Evolutionary conservation across 1,140 invertebrate species (phyloP).

Genomic region (Hylaeus volcanicus): DNA sequence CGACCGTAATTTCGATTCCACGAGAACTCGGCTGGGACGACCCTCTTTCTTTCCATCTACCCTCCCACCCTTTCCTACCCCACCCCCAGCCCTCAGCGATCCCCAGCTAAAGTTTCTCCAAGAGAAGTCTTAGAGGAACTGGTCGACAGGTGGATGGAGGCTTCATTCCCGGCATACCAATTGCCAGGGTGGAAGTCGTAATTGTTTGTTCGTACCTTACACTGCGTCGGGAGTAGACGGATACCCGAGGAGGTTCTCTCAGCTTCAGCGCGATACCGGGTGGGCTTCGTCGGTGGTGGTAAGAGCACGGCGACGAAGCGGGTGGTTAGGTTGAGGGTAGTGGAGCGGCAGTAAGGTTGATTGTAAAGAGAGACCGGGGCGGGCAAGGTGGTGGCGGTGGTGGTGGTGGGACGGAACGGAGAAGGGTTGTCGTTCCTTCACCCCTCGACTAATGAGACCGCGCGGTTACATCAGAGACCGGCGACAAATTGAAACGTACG

Average conservation of each 20-base stretch:
- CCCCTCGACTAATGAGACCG: conserved; percentile 77
- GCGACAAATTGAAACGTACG: conserved; percentile 80
- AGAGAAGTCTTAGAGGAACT: conserved; percentile 63
- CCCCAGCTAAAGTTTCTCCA: conserved; percentile 58
- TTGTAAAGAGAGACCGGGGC: conserved; percentile 71
- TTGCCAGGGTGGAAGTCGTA: conserved; percentile 69
- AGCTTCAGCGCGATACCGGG: neutral
- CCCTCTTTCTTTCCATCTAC: conserved; percentile 4
- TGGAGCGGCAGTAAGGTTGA: conserved; percentile 73
- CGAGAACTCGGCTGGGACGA: conserved; percentile 33
- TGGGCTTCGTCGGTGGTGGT: conserved; percentile 27
- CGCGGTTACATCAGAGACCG: conserved; percentile 77
- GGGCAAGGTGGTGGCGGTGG: conserved; percentile 26
- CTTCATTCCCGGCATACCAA: conserved; percentile 73
- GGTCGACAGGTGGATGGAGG: conserved; percentile 71
- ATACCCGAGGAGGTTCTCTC: conserved; percentile 27
- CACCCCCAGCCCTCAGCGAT: neutral
- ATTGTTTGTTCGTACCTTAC: conserved; percentile 74
- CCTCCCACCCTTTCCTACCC: neutral
- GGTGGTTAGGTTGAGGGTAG: conserved; percentile 66
- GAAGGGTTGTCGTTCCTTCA: conserved; percentile 63
- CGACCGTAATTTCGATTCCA: conserved; percentile 60
- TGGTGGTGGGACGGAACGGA: conserved; percentile 49
- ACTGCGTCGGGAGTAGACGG: conserved; percentile 41
- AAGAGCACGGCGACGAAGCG: conserved; percentile 44